A percentile compares a stretch with the other conserved stretches of the same genome.
These are phyloP conservation scores for Glaucidium brasilianum DNA, from an alignment of 2,113 vertebrate genomes.

Conservation along the genomic window DNA sequence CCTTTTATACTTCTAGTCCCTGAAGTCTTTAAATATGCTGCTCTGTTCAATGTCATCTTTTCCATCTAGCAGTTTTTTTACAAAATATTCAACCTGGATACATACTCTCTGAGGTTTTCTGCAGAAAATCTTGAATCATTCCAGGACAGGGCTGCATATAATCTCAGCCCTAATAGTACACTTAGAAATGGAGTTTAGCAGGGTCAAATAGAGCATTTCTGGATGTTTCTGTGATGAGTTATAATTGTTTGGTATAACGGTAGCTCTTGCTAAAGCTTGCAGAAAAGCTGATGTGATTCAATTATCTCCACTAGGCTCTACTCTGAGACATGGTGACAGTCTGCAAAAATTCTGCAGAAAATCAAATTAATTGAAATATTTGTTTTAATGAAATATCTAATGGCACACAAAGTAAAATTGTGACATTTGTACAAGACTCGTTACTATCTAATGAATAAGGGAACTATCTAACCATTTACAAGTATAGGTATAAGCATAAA, in stretches of 20 bases:
- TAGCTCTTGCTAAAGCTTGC: neutral
- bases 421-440: neutral
- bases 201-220: neutral
- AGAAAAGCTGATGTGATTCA: neutral
- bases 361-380: neutral
- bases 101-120: neutral
- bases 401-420: neutral
- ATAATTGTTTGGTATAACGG: neutral
- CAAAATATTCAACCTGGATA: neutral
- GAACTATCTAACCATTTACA: neutral
- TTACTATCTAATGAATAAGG: neutral
- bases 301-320: rapidly evolving
- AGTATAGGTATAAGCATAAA: neutral
- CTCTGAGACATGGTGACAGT: neutral
- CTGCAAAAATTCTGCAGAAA: neutral
- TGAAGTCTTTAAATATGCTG: neutral
- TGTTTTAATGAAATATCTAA: neutral
- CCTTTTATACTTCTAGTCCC: neutral
- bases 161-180: neutral
- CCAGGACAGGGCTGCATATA: neutral
- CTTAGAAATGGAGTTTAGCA: neutral
- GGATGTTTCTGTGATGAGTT: neutral
- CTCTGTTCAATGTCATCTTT: neutral
- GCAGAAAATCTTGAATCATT: neutral
- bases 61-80: neutral